These are phyloP conservation scores for Drosophila subpulchrella DNA, from an alignment of 1,140 invertebrate species.

Conservation along the genomic window DNA sequence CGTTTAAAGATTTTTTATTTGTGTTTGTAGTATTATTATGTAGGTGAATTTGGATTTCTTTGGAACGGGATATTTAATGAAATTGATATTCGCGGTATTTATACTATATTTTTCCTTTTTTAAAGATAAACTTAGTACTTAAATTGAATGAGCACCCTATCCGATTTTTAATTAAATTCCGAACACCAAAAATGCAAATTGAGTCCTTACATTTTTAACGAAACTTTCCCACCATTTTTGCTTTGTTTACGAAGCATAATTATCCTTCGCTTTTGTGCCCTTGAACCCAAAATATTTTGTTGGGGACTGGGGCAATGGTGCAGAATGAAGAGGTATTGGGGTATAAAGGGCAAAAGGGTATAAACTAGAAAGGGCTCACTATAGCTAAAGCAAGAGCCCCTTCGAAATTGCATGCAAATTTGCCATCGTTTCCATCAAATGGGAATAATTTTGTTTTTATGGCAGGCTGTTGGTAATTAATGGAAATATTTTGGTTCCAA, in stretches of 20 bases:
- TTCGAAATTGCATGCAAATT: slow-evolving; percentile 61
- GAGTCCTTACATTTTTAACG: slow-evolving; percentile 4
- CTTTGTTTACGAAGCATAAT: slow-evolving; percentile 32
- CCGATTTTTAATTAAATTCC: slow-evolving; percentile 12
- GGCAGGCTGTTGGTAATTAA: slow-evolving; percentile 32
- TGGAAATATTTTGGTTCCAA: slow-evolving; percentile 20
- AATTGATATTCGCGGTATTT: too few relatives aligned
- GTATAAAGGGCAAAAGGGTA: slow-evolving; percentile 3
- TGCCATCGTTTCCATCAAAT: slow-evolving; percentile 25
- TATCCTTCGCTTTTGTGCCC: slow-evolving; percentile 15
- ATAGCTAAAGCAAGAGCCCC: background rate
- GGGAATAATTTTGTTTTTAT: slow-evolving; percentile 31
- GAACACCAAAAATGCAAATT: slow-evolving; percentile 24
- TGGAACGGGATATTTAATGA: too few relatives aligned
- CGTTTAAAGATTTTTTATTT: background rate
- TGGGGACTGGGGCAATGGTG: background rate
- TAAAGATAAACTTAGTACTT: too few relatives aligned
- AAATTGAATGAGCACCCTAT: background rate
- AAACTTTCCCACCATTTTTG: slow-evolving; percentile 11
- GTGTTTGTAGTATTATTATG: too few relatives aligned
- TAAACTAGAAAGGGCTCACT: background rate
- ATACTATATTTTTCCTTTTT: too few relatives aligned
- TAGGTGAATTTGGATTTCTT: too few relatives aligned
- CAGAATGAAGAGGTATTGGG: background rate
- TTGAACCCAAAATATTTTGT: slow-evolving; percentile 32